A percentile compares a stretch with the other conserved stretches of the same genome.
phyloP scores from a whole-genome alignment of 2,888 invertebrate species.

The Amphipyra berbera region DNA sequence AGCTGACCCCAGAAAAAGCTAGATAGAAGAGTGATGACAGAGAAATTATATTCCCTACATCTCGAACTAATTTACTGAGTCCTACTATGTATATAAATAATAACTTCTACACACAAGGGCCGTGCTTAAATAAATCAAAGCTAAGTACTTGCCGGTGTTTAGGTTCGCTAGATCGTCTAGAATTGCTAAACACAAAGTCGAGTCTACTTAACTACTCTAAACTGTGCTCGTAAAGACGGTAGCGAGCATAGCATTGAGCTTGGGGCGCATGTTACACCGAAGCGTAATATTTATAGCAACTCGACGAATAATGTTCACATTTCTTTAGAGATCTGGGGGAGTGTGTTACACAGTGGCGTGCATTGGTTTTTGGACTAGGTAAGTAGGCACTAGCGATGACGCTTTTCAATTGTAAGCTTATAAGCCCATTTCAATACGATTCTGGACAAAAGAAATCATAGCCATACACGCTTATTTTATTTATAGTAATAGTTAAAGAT shows the following conservation, averaged over 20 bases:
- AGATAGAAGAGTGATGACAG: too few species aligned
- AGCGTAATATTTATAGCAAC: slow-evolving; percentile 14
- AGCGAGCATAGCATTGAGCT: slow-evolving; percentile 56
- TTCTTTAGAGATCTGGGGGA: too few species aligned
- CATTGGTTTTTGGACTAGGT: too few species aligned
- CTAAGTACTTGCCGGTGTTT: slow-evolving; percentile 54
- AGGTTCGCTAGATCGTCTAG: slow-evolving; percentile 62
- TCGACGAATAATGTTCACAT: background rate
- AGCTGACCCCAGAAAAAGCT: too few species aligned
- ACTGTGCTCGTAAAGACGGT: slow-evolving; percentile 65
- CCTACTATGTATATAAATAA: slow-evolving; percentile 17
- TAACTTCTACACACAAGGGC: slow-evolving; percentile 40
- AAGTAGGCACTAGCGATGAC: too few species aligned
- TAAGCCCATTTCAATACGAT: too few species aligned
- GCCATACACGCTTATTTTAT: too few species aligned
- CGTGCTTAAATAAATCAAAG: slow-evolving; percentile 68
- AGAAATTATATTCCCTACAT: background rate
- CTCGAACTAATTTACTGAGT: background rate
- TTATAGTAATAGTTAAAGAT: too few species aligned
- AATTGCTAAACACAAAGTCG: slow-evolving; percentile 64
- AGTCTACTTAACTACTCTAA: slow-evolving; percentile 62
- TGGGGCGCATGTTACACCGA: slow-evolving; percentile 60
- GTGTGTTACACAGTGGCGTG: too few species aligned
- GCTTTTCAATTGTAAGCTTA: too few species aligned
- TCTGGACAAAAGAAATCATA: too few species aligned